Evolutionary conservation across 2,888 invertebrate genomes (phyloP).

Genomic region (Orthosia incerta): DNA sequence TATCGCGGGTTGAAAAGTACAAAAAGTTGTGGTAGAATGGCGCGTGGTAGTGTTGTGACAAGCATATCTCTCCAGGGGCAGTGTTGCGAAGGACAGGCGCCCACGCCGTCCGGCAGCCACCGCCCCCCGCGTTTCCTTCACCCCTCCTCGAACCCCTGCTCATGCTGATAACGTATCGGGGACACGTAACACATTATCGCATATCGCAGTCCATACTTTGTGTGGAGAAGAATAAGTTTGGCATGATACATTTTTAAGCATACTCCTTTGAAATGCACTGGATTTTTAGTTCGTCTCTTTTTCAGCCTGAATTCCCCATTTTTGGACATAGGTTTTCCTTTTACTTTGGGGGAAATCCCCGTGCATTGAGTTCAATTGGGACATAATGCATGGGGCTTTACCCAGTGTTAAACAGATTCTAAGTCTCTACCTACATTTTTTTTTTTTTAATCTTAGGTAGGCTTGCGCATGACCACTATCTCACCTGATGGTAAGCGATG

Average conservation of each 20-base stretch:
- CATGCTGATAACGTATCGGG: slow-evolving; percentile 80
- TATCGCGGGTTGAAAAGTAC: slow-evolving; percentile 58
- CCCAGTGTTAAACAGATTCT: no score
- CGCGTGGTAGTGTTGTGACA: slow-evolving; percentile 78
- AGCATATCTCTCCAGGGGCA: slow-evolving; percentile 76
- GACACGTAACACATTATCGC: slow-evolving; percentile 65
- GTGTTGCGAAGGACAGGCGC: slow-evolving; percentile 86
- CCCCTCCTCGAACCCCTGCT: slow-evolving; percentile 67
- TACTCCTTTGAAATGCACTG: background rate
- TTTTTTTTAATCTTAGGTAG: no score
- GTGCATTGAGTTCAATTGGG: background rate
- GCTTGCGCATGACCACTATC: no score
- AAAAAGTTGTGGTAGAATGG: slow-evolving; percentile 66
- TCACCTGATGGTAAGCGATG: no score
- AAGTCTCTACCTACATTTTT: background rate
- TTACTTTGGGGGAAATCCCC: background rate
- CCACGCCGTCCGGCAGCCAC: slow-evolving; percentile 82
- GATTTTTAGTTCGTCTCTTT: background rate
- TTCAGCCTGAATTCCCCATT: no score
- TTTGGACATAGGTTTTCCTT: background rate
- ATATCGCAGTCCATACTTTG: slow-evolving; percentile 50
- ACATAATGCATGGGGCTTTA: background rate
- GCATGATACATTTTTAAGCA: slow-evolving; percentile 1
- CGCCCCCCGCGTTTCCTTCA: slow-evolving; percentile 46
- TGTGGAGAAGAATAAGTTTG: slow-evolving; percentile 46